Base-by-base conservation (phyloP, 2,797 vertebrate genomes). In the Centropyge bicolor region DNA sequence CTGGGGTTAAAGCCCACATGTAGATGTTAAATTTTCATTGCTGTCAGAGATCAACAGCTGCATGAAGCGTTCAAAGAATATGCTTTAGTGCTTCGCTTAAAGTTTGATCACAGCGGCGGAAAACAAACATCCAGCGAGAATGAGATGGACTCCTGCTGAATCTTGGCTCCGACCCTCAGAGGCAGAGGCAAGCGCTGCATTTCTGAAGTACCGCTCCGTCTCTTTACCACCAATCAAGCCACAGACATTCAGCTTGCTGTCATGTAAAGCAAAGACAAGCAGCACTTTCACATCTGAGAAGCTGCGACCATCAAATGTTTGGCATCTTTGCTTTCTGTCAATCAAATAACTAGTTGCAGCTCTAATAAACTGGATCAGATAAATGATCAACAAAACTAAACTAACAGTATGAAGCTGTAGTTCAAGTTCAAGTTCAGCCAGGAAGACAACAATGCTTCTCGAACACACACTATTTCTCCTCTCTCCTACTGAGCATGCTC, bases 21-120 rank as follows among this genome's bases (percentile, higher is more conserved):
- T 55, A 74, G 61, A 8, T 46, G 59, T 80, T 75, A 66, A 72
- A 75, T 24, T 68, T 80, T 76, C 55, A 82, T 60, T 6, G 52
- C 72, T 81, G 76, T 73, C 76, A 80, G 67, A 66, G 71, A 84
- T 73, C 79, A 80, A 71, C 75, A 57, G 66, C 78, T 48, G 72
- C 57, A 60, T 52, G 71, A 52, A 3, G 22, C 9, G 61, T 74
- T 74, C 59, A 79, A 68, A 81, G 72, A 52, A 1, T 1, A 1
- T 3, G 4, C 11, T 66, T 68, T 22, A 40, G n/a, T 4, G 22
- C 62, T 45, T 61, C 60, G 60, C 22, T 49, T 27, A 19, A 52
- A 68, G 27, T 54, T 22, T 70, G n/a, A 75, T 35, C 35, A 40
- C 1, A 43, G 35, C 24, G 35, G 0, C 14, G 0, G 8, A 27